Base-by-base conservation (phyloP, 2,888 invertebrate genomes). In the Cheilosia variabilis region DNA sequence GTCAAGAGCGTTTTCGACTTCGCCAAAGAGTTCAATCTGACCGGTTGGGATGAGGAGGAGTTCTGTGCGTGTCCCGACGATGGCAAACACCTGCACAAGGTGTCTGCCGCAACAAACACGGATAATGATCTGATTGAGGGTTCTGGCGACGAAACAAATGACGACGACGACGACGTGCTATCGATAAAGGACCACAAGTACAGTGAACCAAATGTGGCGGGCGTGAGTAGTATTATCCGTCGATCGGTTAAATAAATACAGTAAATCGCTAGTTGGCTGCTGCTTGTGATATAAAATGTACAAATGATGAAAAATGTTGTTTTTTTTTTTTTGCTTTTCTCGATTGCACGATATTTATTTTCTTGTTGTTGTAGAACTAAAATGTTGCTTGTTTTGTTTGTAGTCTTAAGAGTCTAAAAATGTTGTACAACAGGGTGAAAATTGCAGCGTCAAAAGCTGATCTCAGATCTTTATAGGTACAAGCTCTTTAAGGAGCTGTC, bases 161-260 rank as follows among this genome's bases (percentile, higher is more conserved):
- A 89, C 17, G 89, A 88, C 15, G 87, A 88, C 4, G 92, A 92
- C 50, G 92, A 91, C 87, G 88, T 90, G 66, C 89, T 91, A 55
- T 90, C 90, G 73, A 89, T 91, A 47, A 91, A 91, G 89, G 91
- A 92, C 81, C 92, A 92, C 87, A 91, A 90, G 88, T 92, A 91
- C 88, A 90, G 91, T 86, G 91, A 92, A 83, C 90, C 90, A 83
- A 91, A 90, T 88, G 88, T 91, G 89, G 90, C 91, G 87, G 92
- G 90, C 89, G 91, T 91, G 91, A 91, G 91, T 91, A 90, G 53
- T 31, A 15, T 69, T 62, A 83, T 63, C 45, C 50, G 60, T 76
- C 63, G 31, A 72, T n/a, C 53, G 47, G 75, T 47, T n/a, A 19
- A 77, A 31, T 45, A 50, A 57, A 73, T n/a, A 31, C 47, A 69